These are phyloP conservation scores for Nymphalis c-album DNA, from an alignment of 2,888 invertebrate species.

Conservation along the genomic window DNA sequence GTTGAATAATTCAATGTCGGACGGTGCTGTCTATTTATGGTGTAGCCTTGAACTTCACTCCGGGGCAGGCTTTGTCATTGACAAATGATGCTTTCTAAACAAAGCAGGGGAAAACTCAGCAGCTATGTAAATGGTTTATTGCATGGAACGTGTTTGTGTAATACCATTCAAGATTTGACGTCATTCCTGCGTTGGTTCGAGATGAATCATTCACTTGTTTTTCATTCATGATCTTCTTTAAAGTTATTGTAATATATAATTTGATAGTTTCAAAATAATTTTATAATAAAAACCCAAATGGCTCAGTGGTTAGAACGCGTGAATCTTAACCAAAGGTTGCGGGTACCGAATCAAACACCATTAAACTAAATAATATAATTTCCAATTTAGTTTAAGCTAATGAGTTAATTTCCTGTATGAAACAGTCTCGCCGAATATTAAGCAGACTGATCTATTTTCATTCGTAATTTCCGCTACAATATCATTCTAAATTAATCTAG, in stretches of 20 bases:
- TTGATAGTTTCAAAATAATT: background rate
- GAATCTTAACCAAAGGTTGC: too few species aligned
- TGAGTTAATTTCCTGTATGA: background rate
- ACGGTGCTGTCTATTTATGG: conserved; percentile 26
- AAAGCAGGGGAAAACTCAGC: conserved; percentile 22
- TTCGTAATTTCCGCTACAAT: too few species aligned
- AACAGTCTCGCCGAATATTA: background rate
- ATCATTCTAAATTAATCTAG: background rate
- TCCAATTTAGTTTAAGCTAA: too few species aligned
- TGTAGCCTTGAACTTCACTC: conserved; percentile 27
- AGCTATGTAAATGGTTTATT: conserved; percentile 22
- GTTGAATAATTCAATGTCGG: conserved; percentile 32
- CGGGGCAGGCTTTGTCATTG: conserved; percentile 33
- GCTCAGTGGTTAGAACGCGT: too few species aligned
- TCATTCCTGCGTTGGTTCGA: conserved; percentile 12
- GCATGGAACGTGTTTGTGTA: conserved; percentile 27
- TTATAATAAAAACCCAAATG: too few species aligned
- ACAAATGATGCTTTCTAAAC: conserved; percentile 36
- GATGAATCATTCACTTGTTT: background rate
- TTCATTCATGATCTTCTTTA: conserved; percentile 1
- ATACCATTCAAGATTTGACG: conserved; percentile 24
- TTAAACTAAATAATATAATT: too few species aligned
- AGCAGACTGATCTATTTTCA: too few species aligned
- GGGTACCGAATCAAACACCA: too few species aligned
- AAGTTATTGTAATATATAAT: background rate